These are phyloP conservation scores for Zaprionus nigranus DNA, from an alignment of 1,140 invertebrate species.

Conservation along the genomic window DNA sequence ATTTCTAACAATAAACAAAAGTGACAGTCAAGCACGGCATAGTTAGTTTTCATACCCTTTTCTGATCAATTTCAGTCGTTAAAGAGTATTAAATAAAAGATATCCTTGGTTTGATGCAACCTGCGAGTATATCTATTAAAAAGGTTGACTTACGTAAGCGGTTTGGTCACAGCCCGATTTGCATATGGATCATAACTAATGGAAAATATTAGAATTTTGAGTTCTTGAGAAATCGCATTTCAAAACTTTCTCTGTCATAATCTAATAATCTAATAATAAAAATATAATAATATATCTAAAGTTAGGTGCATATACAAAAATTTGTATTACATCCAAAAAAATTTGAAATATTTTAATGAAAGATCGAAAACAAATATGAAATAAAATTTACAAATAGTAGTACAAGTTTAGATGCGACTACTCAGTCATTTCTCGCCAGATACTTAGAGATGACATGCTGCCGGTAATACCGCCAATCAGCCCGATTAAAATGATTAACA, in stretches of 20 bases:
- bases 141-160: conserved; percentile 30
- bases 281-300: neutral
- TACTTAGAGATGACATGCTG: conserved; percentile 5
- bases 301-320: neutral
- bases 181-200: conserved; percentile 45
- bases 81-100: too few species aligned
- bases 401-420: neutral
- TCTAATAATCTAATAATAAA: too few species aligned
- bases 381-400: neutral
- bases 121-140: neutral
- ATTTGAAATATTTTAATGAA: neutral
- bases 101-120: neutral
- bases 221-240: neutral
- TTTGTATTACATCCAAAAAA: neutral
- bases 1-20: conserved; percentile 8
- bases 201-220: neutral
- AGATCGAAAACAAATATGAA: neutral
- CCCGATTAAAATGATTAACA: conserved; percentile 39
- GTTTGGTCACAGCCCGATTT: conserved; percentile 16
- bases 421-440: neutral
- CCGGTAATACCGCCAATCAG: conserved; percentile 42
- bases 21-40: too few species aligned
- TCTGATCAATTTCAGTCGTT: too few species aligned
- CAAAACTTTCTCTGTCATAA: neutral
- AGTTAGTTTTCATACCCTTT: too few species aligned